These are phyloP conservation scores for Lycaon pictus DNA, from an alignment of 2,113 vertebrate genomes.

Conservation along the genomic window DNA sequence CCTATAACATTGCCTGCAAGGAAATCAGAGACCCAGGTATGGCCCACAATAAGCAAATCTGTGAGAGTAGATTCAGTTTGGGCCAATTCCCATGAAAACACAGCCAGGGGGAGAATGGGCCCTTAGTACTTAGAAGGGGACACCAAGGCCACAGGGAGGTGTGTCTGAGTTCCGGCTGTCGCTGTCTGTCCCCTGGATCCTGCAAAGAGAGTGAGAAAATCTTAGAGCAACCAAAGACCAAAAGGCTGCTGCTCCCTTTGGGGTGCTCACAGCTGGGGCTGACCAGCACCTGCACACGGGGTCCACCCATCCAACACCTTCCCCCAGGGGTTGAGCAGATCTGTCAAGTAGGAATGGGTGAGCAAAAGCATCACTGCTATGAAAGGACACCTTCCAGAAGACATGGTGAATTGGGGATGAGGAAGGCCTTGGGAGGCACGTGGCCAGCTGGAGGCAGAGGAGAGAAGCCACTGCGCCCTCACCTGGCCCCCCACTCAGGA, in stretches of 20 bases:
- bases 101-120: accelerated
- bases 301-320: accelerated
- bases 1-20: neutral
- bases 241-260: accelerated
- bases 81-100: accelerated
- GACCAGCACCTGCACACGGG: accelerated
- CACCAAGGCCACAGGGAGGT: accelerated
- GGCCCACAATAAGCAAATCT: accelerated
- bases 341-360: neutral
- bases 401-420: accelerated
- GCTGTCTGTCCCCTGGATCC: too few relatives aligned
- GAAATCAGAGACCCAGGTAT: too few relatives aligned
- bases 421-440: neutral
- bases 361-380: accelerated
- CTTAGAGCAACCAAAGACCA: accelerated
- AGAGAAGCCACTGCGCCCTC: accelerated
- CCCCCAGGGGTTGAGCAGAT: too few relatives aligned
- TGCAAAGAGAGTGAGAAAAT: neutral
- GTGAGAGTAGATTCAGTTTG: accelerated
- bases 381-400: too few relatives aligned
- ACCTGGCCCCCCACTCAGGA: accelerated
- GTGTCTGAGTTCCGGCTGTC: accelerated
- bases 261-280: accelerated
- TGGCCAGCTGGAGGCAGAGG: too few relatives aligned
- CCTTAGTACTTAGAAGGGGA: too few relatives aligned